Percentiles rank a stretch among this genome's conserved stretches.
phyloP scores from a whole-genome alignment of 1,140 invertebrate genomes.

The Philaenus spumarius region DNA sequence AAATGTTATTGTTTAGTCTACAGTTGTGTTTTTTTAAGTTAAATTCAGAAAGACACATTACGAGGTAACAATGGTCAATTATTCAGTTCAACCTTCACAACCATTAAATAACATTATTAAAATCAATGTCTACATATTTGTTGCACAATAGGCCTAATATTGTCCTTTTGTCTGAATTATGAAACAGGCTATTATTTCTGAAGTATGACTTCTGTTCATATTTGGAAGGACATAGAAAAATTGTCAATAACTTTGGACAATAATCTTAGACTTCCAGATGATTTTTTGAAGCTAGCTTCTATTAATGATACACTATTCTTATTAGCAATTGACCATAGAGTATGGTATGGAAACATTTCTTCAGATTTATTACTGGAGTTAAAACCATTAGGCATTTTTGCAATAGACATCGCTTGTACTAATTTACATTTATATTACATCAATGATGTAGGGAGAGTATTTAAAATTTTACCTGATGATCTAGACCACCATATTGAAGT shows the following conservation, averaged over 20 bases:
- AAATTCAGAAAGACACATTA: no score
- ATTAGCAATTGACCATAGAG: background rate
- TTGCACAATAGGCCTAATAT: no score
- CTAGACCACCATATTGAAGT: conserved; percentile 52
- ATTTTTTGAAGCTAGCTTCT: conserved; percentile 7
- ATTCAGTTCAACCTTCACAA: no score
- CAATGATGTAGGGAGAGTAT: conserved; percentile 51
- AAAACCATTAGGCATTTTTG: conserved; percentile 40
- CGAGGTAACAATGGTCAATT: no score
- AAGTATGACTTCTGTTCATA: no score
- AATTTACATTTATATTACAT: conserved; percentile 53
- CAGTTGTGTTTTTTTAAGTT: no score
- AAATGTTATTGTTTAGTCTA: no score
- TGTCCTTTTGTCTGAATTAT: no score
- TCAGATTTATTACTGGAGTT: conserved; percentile 31
- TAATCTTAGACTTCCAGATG: background rate
- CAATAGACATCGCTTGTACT: conserved; percentile 54
- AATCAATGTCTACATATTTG: no score
- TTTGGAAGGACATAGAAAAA: conserved; percentile 14
- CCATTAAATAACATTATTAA: no score
- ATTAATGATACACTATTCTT: background rate
- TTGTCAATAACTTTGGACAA: background rate
- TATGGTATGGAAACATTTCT: conserved; percentile 1
- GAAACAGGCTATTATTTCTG: no score
- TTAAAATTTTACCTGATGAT: conserved; percentile 46